Base-by-base conservation (phyloP, 2,797 vertebrate species). In the Peromyscus attwateri region DNA sequence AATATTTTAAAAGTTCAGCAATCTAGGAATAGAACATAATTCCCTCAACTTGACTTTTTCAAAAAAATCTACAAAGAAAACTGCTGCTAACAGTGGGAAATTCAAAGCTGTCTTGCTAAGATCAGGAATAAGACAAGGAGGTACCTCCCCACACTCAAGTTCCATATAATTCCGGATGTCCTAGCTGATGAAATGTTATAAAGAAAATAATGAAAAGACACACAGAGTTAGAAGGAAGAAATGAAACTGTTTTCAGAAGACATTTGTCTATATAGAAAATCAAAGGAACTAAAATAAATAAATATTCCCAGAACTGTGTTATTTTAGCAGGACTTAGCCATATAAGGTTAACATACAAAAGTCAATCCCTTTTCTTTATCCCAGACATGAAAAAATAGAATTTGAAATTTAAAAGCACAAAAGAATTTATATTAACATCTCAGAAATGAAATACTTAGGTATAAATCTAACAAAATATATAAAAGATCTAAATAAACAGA, bases 241-340 rank as follows among this genome's bases (percentile, higher is more conserved):
- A 70, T 71, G 52, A 92, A 96, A 70, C 7, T 57, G 5, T 75
- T 57, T 93, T 92, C 34, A 60, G 80, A 87, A 83, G n/a, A 40
- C 27, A 52, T 75, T 27, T 82, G 40, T 70, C 10, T 93, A 76
- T 73, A 71, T 84, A 70, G 87, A 87, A 96, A 83, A 79, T 19
- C 76, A 80, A 96, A 92, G 82, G 17, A 92, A 92, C 1, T 70
- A 73, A 66, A 77, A 55, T 66, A 82, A 77, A 89, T 31, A 76
- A 91, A 75, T 21, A 12, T 1, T 80, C 29, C 46, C 31, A n/a
- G 70, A 82, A 87, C 23, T 82, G 55, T 66, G 76, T 77, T 75
- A 68, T 52, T 92, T 70, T 46, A 92, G 46, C 37, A 94, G 40
- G 23, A 29, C n/a, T 92, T 85, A 25, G 52, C 27, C 25, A 87